These are phyloP conservation scores for Toxonevra muliebris DNA, from an alignment of 2,888 invertebrate genomes.

Conservation along the genomic window DNA sequence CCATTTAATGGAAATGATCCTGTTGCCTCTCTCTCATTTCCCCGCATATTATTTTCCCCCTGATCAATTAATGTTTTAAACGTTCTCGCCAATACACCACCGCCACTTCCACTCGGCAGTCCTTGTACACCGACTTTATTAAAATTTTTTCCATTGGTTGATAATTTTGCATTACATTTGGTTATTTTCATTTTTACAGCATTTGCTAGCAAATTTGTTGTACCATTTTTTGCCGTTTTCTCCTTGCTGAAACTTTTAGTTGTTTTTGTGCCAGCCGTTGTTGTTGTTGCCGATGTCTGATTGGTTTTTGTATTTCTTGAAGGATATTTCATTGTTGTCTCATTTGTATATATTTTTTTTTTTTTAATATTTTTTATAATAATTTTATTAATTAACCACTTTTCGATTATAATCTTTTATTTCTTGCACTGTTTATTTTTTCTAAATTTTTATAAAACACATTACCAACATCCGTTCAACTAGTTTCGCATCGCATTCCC, in stretches of 20 bases:
- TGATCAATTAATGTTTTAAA: background rate
- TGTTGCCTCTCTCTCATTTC: slow-evolving; percentile 32
- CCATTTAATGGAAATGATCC: slow-evolving; percentile 15
- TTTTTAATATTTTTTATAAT: slow-evolving; percentile 1
- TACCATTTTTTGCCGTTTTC: slow-evolving; percentile 1
- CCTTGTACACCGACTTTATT: slow-evolving; percentile 4
- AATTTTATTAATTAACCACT: slow-evolving; percentile 2
- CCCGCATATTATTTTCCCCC: slow-evolving; percentile 26
- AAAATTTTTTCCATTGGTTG: slow-evolving; percentile 11
- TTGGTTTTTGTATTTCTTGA: slow-evolving; percentile 14
- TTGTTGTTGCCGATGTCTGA: slow-evolving; percentile 25
- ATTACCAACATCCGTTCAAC: background rate
- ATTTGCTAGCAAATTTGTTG: slow-evolving; percentile 48
- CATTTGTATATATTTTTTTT: slow-evolving; percentile 4
- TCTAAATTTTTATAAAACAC: background rate
- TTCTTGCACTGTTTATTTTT: slow-evolving; percentile 34
- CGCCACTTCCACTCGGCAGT: background rate
- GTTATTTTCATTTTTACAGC: slow-evolving; percentile 59
- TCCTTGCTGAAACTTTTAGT: slow-evolving; percentile 37
- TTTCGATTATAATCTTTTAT: slow-evolving; percentile 39
- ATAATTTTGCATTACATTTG: slow-evolving; percentile 37
- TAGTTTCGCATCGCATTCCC: background rate
- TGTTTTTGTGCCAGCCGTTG: slow-evolving; percentile 40
- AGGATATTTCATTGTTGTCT: slow-evolving; percentile 31
- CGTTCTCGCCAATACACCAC: background rate